Conservation (phyloP, 2,797 vertebrate species). For the Caiman crocodilus region DNA sequence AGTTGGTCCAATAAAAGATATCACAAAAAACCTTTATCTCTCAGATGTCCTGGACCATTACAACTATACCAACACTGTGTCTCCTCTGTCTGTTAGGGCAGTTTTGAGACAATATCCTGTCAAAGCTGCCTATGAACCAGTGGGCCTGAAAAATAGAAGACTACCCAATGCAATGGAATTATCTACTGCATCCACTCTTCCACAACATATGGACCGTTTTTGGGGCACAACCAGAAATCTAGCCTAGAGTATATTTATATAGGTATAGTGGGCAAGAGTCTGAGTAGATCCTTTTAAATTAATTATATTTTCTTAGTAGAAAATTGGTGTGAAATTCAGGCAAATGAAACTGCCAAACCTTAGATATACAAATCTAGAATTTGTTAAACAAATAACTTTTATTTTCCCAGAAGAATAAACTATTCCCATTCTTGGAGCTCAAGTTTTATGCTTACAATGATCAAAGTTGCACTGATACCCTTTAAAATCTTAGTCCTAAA, state of each 20-base stretch:
- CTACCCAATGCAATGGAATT: background rate
- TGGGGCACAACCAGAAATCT: background rate
- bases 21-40: too few species aligned
- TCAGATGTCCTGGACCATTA: too few species aligned
- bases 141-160: background rate
- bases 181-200: background rate
- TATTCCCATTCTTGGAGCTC: background rate
- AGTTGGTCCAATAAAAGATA: too few species aligned
- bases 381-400: background rate
- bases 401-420: background rate
- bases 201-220: background rate
- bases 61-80: too few species aligned
- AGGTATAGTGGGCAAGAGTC: background rate
- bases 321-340: background rate
- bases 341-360: background rate
- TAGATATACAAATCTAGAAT: background rate
- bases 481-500: background rate
- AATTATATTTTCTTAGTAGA: background rate
- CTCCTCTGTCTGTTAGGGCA: background rate
- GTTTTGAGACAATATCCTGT: background rate
- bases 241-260: background rate
- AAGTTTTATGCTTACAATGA: background rate
- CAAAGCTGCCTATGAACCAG: background rate
- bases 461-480: background rate
- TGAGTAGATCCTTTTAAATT: background rate